Conservation (phyloP, 2,888 invertebrate species). For the Pemphredon lugubris region DNA sequence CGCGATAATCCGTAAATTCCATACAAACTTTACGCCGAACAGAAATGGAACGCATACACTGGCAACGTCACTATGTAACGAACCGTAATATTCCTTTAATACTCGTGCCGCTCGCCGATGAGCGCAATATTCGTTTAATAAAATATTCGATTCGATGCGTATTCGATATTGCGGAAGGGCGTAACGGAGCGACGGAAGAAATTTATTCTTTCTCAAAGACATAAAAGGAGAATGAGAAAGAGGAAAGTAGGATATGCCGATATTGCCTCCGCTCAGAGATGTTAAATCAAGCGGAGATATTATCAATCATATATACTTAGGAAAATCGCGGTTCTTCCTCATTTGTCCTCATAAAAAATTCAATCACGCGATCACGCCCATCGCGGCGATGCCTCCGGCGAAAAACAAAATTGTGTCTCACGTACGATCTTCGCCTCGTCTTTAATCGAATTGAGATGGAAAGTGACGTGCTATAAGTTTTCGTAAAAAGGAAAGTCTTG, state of each 20-base stretch:
- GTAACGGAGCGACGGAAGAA: not conserved
- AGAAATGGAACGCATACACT: too few relatives aligned
- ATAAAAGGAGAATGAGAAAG: not conserved
- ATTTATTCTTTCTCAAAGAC: not conserved
- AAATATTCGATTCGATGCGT: not conserved
- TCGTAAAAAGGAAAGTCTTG: too few relatives aligned
- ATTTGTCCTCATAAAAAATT: slow-evolving; percentile 14
- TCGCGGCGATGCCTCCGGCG: too few relatives aligned
- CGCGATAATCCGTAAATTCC: too few relatives aligned
- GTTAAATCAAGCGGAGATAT: slow-evolving; percentile 5
- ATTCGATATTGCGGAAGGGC: not conserved
- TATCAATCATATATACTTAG: slow-evolving; percentile 3
- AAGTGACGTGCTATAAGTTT: too few relatives aligned
- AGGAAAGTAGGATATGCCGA: slow-evolving; percentile 1
- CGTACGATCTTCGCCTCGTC: too few relatives aligned
- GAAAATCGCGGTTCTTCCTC: not conserved
- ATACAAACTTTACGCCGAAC: too few relatives aligned
- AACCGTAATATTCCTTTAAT: too few relatives aligned
- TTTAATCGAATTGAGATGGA: too few relatives aligned
- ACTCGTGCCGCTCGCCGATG: not conserved
- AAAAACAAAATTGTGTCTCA: too few relatives aligned
- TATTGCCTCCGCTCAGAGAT: not conserved
- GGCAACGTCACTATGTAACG: too few relatives aligned
- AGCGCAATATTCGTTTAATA: not conserved
- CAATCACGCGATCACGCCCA: not conserved